A percentile compares a stretch with the other conserved stretches of the same genome.
Evolutionary conservation across 1,140 invertebrate species (phyloP).

Genomic region (Leptinotarsa undecemlineata): DNA sequence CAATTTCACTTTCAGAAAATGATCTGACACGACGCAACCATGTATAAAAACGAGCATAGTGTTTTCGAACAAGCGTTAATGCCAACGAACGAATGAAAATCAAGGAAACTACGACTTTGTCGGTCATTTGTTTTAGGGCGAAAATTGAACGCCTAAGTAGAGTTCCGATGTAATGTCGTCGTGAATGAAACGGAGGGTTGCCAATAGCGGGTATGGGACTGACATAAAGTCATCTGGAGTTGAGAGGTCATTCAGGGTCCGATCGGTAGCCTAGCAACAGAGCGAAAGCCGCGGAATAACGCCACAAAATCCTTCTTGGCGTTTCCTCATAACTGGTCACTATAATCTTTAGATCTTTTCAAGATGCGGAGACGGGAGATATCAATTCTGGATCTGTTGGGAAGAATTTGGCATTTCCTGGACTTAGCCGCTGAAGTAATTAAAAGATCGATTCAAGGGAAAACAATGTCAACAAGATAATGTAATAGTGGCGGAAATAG

Average conservation of each 20-base stretch:
- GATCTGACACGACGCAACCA: conserved; percentile 23
- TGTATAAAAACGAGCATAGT: conserved; percentile 33
- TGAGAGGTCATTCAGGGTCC: conserved; percentile 48
- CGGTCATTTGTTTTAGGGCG: not conserved
- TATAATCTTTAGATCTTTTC: not conserved
- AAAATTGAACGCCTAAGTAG: conserved; percentile 1
- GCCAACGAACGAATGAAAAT: not conserved
- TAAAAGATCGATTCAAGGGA: too few relatives aligned
- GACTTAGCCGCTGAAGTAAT: not conserved
- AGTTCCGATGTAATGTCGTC: not conserved
- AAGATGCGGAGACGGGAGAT: not conserved
- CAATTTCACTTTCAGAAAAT: conserved; percentile 25
- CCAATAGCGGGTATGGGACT: conserved; percentile 28
- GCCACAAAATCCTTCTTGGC: conserved; percentile 15
- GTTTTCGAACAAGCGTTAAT: not conserved
- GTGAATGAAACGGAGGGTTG: not conserved
- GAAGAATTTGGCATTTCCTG: not conserved
- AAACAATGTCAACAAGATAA: too few relatives aligned
- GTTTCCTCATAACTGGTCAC: conserved; percentile 17
- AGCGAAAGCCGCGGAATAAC: conserved; percentile 19
- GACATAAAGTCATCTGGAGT: conserved; percentile 48
- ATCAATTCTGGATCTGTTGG: conserved; percentile 3
- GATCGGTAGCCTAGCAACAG: conserved; percentile 44
- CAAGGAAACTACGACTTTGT: too few relatives aligned
- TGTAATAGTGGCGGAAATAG: too few relatives aligned